phyloP scores from a whole-genome alignment of 2,888 invertebrate genomes.

The Drosophila anomalipes region DNA sequence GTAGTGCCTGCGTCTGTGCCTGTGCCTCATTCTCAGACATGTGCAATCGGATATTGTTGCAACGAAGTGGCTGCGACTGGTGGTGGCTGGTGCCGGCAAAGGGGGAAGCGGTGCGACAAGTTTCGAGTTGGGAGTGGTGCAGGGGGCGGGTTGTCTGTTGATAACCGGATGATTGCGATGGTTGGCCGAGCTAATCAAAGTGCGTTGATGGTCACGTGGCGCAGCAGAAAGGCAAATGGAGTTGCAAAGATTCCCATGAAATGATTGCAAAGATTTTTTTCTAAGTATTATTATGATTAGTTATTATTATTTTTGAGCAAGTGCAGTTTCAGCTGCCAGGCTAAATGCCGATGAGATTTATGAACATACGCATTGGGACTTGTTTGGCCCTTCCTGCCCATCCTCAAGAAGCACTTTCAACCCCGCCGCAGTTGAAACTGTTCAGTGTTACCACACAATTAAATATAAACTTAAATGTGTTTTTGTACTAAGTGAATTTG shows the following conservation, averaged over 20 bases:
- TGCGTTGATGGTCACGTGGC: constrained; percentile 81
- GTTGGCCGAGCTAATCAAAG: constrained; percentile 76
- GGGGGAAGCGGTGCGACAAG: constrained; percentile 24
- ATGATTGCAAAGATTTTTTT: constrained; percentile 62
- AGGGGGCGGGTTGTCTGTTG: constrained; percentile 30
- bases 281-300: constrained; percentile 75
- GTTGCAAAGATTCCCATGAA: constrained; percentile 68
- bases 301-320: constrained; percentile 71
- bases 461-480: constrained; percentile 53
- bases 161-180: constrained; percentile 42
- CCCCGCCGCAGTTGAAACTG: neutral
- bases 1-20: neutral
- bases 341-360: constrained; percentile 72
- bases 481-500: constrained; percentile 50
- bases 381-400: neutral
- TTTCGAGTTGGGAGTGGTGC: constrained; percentile 23
- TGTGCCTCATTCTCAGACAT: constrained; percentile 12
- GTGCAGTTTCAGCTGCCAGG: constrained; percentile 49
- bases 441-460: constrained; percentile 34
- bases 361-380: constrained; percentile 61
- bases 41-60: constrained; percentile 77
- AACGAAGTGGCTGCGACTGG: constrained; percentile 27
- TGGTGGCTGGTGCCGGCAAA: constrained; percentile 31
- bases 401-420: neutral
- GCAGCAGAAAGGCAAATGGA: constrained; percentile 42